Base-by-base conservation (phyloP, 1,140 invertebrate species). In the Cephus cinctus region DNA sequence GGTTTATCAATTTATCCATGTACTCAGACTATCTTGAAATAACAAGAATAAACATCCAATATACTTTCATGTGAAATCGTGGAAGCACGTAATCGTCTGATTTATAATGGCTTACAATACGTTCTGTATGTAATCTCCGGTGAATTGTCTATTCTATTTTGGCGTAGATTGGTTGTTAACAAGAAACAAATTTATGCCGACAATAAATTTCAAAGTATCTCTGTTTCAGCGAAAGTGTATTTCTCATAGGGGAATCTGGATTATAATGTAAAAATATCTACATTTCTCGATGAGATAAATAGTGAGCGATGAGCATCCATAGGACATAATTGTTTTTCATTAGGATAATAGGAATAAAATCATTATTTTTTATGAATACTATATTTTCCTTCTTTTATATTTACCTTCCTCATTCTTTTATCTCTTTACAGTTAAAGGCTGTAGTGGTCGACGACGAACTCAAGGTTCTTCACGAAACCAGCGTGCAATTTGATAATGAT, bases 401-500 rank as follows among this genome's bases (percentile, higher is more conserved):
- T n/a, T 39, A 42, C 8, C 11, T 1, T 19, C n/a, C 18, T 19
- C 11, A 43, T 50, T 42, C 25, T 49, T 63, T 43, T 55, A 73
- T 56, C 62, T 67, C 57, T 48, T 83, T 84, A 58, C 68, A 96
- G 93, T 75, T 96, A 27, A 98, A 98, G 83, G 91, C 90, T 6
- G 80, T 93, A 5, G 85, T 92, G n/a, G 80, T 95, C 0, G 81
- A 86, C 75, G 82, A 92, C 43, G 73, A 85, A 27, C 79, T 93
- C 55, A 70, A 86, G 57, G 80, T 94, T 21, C 68, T 90, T 9
- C 82, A 88, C 62, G 86, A 95, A 70, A 86, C 86, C 6, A 78
- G 83, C 61, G 92, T 97, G 1, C 86, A 89, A 46, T 97, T 94
- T 80, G 94, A 97, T 71, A 84, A 80, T 56, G 92, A 95, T 71